These are phyloP conservation scores for Rhamphomyia laevipes DNA, from an alignment of 2,888 invertebrate species.

Conservation along the genomic window DNA sequence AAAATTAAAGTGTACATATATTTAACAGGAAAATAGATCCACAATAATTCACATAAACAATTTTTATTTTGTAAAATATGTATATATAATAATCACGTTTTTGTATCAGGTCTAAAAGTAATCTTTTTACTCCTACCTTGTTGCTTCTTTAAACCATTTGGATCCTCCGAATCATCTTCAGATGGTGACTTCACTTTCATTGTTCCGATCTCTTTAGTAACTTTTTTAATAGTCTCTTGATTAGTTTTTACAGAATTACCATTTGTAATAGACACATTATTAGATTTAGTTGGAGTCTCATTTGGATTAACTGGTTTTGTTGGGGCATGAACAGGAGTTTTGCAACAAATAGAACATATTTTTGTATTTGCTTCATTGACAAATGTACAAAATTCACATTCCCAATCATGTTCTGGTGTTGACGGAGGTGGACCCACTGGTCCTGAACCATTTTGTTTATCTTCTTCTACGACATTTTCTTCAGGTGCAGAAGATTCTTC, in stretches of 20 bases:
- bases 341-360: conserved; percentile 78
- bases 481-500: conserved; percentile 5
- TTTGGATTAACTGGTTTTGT: conserved; percentile 8
- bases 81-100: not conserved
- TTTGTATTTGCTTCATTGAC: conserved; percentile 68
- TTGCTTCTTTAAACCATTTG: conserved; percentile 17
- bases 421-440: conserved; percentile 38
- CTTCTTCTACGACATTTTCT: conserved; percentile 8
- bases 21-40: too few relatives aligned
- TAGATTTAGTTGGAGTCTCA: not conserved
- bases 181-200: conserved; percentile 18
- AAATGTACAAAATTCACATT: conserved; percentile 83
- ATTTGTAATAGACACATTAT: not conserved
- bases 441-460: conserved; percentile 14
- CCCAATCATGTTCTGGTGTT: conserved; percentile 55
- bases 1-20: too few relatives aligned
- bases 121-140: conserved; percentile 62
- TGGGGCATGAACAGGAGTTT: conserved; percentile 49
- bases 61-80: not conserved
- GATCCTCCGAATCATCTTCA: conserved; percentile 25
- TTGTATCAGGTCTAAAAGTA: conserved; percentile 40
- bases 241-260: not conserved
- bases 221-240: not conserved
- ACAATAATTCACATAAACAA: not conserved
- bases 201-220: conserved; percentile 7